These are phyloP conservation scores for Lutjanus argentimaculatus DNA, from an alignment of 2,797 vertebrate genomes.

Conservation along the genomic window DNA sequence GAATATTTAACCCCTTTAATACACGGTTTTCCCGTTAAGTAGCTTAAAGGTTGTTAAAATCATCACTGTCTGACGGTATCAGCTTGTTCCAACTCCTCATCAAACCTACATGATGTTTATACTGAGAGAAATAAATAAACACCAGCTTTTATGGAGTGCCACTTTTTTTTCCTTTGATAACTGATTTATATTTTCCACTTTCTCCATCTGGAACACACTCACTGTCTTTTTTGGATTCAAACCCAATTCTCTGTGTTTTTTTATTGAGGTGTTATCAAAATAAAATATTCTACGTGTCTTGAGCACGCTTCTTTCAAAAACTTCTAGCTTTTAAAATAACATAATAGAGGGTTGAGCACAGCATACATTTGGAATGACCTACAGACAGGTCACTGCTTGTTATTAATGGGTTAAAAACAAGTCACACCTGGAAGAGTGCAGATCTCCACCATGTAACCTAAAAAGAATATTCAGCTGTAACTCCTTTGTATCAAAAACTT, in stretches of 20 bases:
- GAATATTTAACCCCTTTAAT: neutral
- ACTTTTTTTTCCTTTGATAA: constrained; percentile 12
- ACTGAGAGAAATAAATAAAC: constrained; percentile 15
- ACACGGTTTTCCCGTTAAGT: neutral
- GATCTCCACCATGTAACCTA: too few relatives aligned
- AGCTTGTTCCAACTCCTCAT: neutral
- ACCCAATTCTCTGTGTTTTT: neutral
- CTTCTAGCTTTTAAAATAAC: neutral
- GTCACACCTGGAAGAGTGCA: too few relatives aligned
- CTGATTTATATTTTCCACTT: neutral
- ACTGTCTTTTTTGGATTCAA: neutral
- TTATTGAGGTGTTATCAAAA: neutral
- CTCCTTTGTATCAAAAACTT: too few relatives aligned
- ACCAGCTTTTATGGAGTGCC: neutral
- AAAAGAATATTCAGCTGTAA: too few relatives aligned
- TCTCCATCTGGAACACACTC: neutral
- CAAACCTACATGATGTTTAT: constrained; percentile 20
- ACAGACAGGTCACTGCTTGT: neutral
- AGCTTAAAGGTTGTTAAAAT: neutral
- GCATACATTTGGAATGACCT: neutral
- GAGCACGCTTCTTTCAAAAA: neutral
- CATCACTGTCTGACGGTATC: neutral
- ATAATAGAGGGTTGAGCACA: neutral
- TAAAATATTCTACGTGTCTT: neutral
- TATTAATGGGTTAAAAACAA: neutral